Conservation (phyloP, 2,888 invertebrate genomes). For the Kuschelorhynchus macadamiae region DNA sequence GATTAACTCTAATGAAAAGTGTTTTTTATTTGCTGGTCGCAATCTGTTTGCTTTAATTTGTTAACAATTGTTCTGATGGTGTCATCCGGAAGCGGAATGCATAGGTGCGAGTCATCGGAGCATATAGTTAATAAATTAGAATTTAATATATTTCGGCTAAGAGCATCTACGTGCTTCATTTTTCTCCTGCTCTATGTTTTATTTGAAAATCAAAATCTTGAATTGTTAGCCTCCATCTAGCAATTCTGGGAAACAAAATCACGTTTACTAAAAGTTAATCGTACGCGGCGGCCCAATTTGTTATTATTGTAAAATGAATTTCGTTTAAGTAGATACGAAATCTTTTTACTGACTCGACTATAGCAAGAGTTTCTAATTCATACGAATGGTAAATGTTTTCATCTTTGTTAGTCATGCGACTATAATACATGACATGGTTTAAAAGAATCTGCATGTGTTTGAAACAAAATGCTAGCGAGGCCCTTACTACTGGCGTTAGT, state of each 20-base stretch:
- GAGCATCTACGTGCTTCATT: slow-evolving; percentile 12
- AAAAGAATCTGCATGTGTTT: slow-evolving; percentile 23
- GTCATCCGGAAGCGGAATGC: slow-evolving; percentile 13
- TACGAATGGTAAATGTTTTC: slow-evolving; percentile 17
- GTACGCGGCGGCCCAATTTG: slow-evolving; percentile 11
- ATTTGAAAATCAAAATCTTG: slow-evolving; percentile 20
- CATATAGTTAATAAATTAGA: too few species aligned
- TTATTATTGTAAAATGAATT: slow-evolving; percentile 34
- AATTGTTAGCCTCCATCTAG: neutral
- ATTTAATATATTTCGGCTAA: too few species aligned
- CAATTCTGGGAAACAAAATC: slow-evolving; percentile 9
- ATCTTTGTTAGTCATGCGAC: neutral
- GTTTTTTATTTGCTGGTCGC: slow-evolving; percentile 12
- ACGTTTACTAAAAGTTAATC: slow-evolving; percentile 4
- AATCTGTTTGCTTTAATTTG: slow-evolving; percentile 21
- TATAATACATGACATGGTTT: slow-evolving; percentile 28
- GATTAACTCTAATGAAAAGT: slow-evolving; percentile 24
- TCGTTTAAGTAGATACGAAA: slow-evolving; percentile 46
- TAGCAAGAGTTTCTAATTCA: slow-evolving; percentile 20
- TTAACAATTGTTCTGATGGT: slow-evolving; percentile 21
- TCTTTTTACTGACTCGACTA: slow-evolving; percentile 8
- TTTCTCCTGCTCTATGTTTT: slow-evolving; percentile 8
- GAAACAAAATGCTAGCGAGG: slow-evolving; percentile 53
- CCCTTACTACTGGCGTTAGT: slow-evolving; percentile 26
- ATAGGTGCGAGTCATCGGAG: neutral